These are phyloP conservation scores for Drosophila pseudotalamancana DNA, from an alignment of 2,888 invertebrate genomes.

Conservation along the genomic window DNA sequence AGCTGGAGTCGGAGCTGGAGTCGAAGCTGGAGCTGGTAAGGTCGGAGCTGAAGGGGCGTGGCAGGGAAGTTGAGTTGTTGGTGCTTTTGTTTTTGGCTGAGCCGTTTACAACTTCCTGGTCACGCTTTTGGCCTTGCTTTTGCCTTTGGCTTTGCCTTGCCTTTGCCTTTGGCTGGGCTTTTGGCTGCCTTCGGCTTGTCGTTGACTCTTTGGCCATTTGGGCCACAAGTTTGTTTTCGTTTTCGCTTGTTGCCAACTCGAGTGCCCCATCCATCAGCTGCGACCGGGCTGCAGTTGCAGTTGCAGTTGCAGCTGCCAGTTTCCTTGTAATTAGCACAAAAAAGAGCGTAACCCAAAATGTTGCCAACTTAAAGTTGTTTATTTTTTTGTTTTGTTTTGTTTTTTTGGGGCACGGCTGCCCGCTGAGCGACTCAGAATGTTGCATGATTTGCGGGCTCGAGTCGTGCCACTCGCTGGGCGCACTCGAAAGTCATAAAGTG, in stretches of 20 bases:
- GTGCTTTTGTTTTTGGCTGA: conserved; percentile 60
- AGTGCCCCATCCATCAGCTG: conserved; percentile 60
- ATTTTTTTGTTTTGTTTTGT: conserved; percentile 5
- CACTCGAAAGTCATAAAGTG: conserved; percentile 78
- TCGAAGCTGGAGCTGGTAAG: conserved; percentile 2
- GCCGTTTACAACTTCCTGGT: conserved; percentile 79
- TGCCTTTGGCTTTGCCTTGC: conserved; percentile 47
- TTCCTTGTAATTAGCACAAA: conserved; percentile 74
- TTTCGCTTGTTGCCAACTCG: conserved; percentile 67
- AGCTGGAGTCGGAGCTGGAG: conserved; percentile 22
- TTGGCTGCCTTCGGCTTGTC: conserved; percentile 46
- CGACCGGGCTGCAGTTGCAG: conserved; percentile 26
- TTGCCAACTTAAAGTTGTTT: conserved; percentile 65
- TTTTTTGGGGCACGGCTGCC: conserved; percentile 30
- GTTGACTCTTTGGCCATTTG: too few species aligned
- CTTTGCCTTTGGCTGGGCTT: conserved; percentile 33
- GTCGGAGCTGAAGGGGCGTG: conserved; percentile 8
- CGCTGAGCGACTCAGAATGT: conserved; percentile 46
- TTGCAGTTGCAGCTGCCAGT: conserved; percentile 35
- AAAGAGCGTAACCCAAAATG: conserved; percentile 67
- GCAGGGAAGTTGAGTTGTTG: conserved; percentile 35
- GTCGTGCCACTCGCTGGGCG: conserved; percentile 64
- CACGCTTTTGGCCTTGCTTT: conserved; percentile 69
- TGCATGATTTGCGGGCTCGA: conserved; percentile 69
- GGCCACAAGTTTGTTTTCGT: conserved; percentile 75